A percentile compares a stretch with the other conserved stretches of the same genome.
These are phyloP conservation scores for Electrona antarctica DNA, from an alignment of 2,113 vertebrate species.

Conservation along the genomic window DNA sequence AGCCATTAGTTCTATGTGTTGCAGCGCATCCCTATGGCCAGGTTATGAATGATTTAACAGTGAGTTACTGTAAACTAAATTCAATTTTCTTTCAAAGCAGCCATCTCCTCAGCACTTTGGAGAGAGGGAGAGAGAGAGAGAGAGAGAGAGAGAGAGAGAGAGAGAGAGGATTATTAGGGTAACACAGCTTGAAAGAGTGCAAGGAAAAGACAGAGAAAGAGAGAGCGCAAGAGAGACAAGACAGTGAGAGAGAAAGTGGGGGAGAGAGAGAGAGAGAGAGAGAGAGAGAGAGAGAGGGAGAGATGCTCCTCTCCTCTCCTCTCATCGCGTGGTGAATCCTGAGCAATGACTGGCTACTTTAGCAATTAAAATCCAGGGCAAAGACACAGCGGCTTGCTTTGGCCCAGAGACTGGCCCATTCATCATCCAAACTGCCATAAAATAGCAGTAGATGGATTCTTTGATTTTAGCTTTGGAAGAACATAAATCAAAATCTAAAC, in stretches of 20 bases:
- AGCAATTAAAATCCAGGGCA: slow-evolving; percentile 99
- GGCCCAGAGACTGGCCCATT: slow-evolving; percentile 99
- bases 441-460: slow-evolving; percentile 99
- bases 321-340: slow-evolving; percentile 89
- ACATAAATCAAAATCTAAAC: slow-evolving; percentile 99
- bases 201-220: slow-evolving; percentile 45
- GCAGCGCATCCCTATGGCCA: slow-evolving; percentile 62
- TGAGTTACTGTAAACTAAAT: slow-evolving; percentile 66
- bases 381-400: slow-evolving; percentile 99
- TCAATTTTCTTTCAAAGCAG: slow-evolving; percentile 56
- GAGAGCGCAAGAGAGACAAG: slow-evolving; percentile 39
- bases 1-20: slow-evolving; percentile 71
- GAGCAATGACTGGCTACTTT: slow-evolving; percentile 99
- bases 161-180: slow-evolving; percentile 22
- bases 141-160: slow-evolving; percentile 41
- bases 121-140: slow-evolving; percentile 35
- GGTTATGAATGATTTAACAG: slow-evolving; percentile 75
- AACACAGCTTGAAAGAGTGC: slow-evolving; percentile 20
- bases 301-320: slow-evolving; percentile 70
- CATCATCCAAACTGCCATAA: slow-evolving; percentile 99
- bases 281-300: slow-evolving; percentile 20
- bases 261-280: slow-evolving; percentile 60
- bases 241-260: slow-evolving; percentile 45
- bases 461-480: slow-evolving; percentile 99
- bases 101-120: slow-evolving; percentile 21